A percentile compares a stretch with the other conserved stretches of the same genome.
Conservation (phyloP, 2,888 invertebrate species). For the Platynereis dumerilii region DNA sequence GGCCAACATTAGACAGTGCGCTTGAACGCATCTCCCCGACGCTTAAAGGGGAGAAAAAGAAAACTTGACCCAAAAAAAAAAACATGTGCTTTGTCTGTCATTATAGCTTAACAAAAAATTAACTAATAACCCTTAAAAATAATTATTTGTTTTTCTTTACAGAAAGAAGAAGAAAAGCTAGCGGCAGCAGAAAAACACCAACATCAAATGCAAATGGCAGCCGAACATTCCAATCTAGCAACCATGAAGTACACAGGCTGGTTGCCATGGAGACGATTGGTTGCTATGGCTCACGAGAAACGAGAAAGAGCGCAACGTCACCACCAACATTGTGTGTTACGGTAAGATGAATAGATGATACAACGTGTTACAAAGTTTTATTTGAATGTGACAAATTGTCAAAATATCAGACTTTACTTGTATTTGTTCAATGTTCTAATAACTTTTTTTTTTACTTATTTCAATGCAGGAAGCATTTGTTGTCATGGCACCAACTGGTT, state of each 20-base stretch:
- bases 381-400: too few species aligned
- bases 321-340: not conserved
- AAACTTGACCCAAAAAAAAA: too few species aligned
- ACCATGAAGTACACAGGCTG: constrained; percentile 49
- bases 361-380: too few species aligned
- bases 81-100: too few species aligned
- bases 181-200: constrained; percentile 40
- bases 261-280: constrained; percentile 31
- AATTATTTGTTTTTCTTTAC: constrained; percentile 16
- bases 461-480: constrained; percentile 43
- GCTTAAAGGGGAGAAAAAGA: too few species aligned
- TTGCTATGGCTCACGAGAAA: constrained; percentile 44
- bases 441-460: too few species aligned
- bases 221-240: constrained; percentile 45
- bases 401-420: too few species aligned
- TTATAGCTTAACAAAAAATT: too few species aligned
- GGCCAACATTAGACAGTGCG: too few species aligned
- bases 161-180: constrained; percentile 50
- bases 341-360: constrained; percentile 1
- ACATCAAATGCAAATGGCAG: constrained; percentile 44
- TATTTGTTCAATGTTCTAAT: too few species aligned
- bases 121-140: too few species aligned
- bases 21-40: too few species aligned
- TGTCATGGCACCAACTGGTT: constrained; percentile 45
- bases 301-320: constrained; percentile 40